A percentile compares a stretch with the other conserved stretches of the same genome.
Conservation (phyloP, 2,888 invertebrate species). For the Drosophila gaucha region DNA sequence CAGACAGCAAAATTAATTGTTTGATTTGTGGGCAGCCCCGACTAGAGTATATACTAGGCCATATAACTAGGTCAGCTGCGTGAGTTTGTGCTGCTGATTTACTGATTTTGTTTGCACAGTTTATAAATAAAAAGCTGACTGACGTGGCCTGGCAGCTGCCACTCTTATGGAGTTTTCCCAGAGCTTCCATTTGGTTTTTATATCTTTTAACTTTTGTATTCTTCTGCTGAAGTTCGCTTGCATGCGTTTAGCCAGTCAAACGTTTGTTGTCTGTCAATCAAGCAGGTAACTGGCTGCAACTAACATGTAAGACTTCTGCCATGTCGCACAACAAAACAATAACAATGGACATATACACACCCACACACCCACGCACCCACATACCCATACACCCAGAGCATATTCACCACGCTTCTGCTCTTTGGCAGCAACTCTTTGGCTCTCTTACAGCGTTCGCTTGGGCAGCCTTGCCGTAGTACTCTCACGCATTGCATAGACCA, state of each 20-base stretch:
- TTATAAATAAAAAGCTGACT: conserved; percentile 74
- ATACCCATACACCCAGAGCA: conserved; percentile 7
- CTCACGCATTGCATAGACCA: conserved; percentile 62
- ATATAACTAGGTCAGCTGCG: conserved; percentile 41
- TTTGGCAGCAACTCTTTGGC: conserved; percentile 65
- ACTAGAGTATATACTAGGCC: neutral
- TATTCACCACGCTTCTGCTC: conserved; percentile 68
- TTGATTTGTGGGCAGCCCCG: conserved; percentile 64
- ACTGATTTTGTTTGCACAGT: conserved; percentile 75
- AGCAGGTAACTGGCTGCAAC: conserved; percentile 49
- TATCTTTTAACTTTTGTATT: conserved; percentile 16
- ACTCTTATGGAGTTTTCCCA: conserved; percentile 51
- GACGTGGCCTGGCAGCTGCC: conserved; percentile 52
- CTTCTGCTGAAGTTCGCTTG: conserved; percentile 18
- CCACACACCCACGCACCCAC: neutral
- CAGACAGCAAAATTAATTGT: conserved; percentile 76
- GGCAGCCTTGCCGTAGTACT: conserved; percentile 38
- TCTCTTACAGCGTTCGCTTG: conserved; percentile 34
- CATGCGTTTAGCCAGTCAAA: conserved; percentile 39
- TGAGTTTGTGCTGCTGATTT: conserved; percentile 52
- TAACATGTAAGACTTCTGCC: conserved; percentile 27
- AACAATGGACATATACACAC: conserved; percentile 25
- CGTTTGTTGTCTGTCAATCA: conserved; percentile 52
- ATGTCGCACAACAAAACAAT: conserved; percentile 34
- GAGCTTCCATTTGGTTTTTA: conserved; percentile 2